Percentiles rank a stretch among this genome's conserved stretches.
Evolutionary conservation across 2,797 vertebrate genomes (phyloP).

Genomic region (Gambelia wislizenii): DNA sequence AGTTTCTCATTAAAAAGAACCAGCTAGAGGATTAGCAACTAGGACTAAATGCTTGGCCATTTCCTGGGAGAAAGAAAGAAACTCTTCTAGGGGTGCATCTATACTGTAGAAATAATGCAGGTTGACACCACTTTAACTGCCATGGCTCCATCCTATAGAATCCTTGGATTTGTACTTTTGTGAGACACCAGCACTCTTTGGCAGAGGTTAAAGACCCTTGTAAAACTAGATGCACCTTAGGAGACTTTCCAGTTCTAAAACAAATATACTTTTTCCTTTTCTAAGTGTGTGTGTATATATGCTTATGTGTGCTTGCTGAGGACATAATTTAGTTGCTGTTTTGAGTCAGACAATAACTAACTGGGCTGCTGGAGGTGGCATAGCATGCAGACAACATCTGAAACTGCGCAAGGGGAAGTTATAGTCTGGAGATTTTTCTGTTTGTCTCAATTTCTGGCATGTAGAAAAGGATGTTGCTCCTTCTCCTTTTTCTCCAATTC

Average conservation of each 20-base stretch:
- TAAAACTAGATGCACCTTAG: too few species aligned
- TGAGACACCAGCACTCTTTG: too few species aligned
- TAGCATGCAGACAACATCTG: neutral
- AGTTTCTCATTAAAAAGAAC: conserved; percentile 32
- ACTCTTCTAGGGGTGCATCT: too few species aligned
- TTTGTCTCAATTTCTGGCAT: fast-evolving
- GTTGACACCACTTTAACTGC: too few species aligned
- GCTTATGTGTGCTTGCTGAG: neutral
- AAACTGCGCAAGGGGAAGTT: neutral
- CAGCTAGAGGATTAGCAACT: neutral
- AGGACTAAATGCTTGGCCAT: neutral
- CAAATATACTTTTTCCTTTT: neutral
- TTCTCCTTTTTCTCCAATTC: neutral
- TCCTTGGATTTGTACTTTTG: too few species aligned
- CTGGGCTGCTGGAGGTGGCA: neutral
- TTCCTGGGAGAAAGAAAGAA: conserved; percentile 24
- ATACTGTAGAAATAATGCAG: too few species aligned
- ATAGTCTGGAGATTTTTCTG: neutral
- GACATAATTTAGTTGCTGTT: neutral
- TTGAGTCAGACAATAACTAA: neutral
- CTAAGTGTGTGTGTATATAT: neutral
- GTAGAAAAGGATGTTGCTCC: neutral
- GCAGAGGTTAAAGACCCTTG: too few species aligned
- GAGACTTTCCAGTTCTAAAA: neutral
- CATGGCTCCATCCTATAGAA: too few species aligned